phyloP scores from a whole-genome alignment of 2,888 invertebrate species.

The Polymixis lichenea region DNA sequence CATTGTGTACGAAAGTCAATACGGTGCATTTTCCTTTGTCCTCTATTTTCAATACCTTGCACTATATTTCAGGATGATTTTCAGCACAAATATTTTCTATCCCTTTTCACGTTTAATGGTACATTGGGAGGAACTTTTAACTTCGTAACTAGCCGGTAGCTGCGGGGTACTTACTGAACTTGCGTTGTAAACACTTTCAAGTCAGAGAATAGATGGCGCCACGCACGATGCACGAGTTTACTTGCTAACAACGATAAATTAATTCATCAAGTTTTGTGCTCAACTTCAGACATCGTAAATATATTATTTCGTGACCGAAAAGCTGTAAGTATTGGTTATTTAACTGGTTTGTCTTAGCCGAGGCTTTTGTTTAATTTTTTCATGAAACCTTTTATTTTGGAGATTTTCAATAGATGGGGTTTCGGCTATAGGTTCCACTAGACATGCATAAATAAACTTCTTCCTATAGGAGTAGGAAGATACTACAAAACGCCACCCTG shows the following conservation, averaged over 20 bases:
- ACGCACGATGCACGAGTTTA: conserved; percentile 19
- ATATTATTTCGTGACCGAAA: conserved; percentile 18
- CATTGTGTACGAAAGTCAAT: background rate
- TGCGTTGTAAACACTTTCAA: conserved; percentile 57
- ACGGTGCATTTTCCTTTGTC: conserved; percentile 13
- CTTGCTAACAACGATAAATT: conserved; percentile 49
- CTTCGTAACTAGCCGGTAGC: conserved; percentile 49
- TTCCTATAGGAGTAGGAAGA: background rate
- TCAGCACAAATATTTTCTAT: conserved; percentile 42
- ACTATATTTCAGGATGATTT: conserved; percentile 26
- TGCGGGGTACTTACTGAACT: conserved; percentile 52
- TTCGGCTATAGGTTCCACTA: background rate
- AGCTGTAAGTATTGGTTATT: conserved; percentile 7
- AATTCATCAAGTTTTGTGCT: conserved; percentile 48
- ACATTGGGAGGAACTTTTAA: conserved; percentile 50
- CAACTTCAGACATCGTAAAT: conserved; percentile 33
- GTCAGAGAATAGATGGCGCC: conserved; percentile 57
- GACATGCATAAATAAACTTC: background rate
- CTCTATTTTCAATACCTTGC: conserved; percentile 4
- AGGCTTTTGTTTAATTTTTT: background rate
- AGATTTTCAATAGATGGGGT: background rate
- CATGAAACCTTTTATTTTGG: background rate
- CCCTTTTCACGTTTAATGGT: conserved; percentile 42
- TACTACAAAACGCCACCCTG: background rate
- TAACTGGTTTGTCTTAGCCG: background rate